Evolutionary conservation across 2,113 vertebrate species (phyloP).

Genomic region (Narcine bancroftii): DNA sequence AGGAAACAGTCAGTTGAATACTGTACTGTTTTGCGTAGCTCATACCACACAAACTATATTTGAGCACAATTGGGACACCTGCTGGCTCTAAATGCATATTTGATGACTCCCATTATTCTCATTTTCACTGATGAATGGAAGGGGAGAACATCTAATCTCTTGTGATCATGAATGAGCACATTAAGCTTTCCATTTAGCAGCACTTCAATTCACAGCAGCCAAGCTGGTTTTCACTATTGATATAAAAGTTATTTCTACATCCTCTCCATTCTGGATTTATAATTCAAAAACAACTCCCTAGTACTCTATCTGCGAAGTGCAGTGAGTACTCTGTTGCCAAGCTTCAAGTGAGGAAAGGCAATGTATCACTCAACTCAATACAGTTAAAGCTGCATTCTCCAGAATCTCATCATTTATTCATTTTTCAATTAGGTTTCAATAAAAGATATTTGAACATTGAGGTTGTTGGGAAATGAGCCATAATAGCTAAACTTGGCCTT

Average conservation of each 20-base stretch:
- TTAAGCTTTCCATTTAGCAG: slow-evolving; percentile 27
- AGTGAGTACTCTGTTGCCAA: not conserved
- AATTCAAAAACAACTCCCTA: not conserved
- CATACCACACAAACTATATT: slow-evolving; percentile 13
- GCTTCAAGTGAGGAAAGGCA: not conserved
- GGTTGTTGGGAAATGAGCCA: not conserved
- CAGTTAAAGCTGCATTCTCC: not conserved
- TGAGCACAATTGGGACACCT: slow-evolving; percentile 40
- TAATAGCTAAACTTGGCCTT: not conserved
- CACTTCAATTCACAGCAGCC: not conserved
- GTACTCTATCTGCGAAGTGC: not conserved
- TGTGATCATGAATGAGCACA: slow-evolving; percentile 30
- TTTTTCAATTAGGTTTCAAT: slow-evolving; percentile 5
- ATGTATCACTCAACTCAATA: not conserved
- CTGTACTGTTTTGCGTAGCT: not conserved
- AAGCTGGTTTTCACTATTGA: not conserved
- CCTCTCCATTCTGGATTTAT: not conserved
- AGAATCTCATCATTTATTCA: slow-evolving; percentile 26
- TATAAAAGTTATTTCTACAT: not conserved
- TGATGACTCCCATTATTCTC: slow-evolving; percentile 75
- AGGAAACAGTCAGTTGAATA: not conserved
- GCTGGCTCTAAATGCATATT: slow-evolving; percentile 70
- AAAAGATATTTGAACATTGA: not conserved
- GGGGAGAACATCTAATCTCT: slow-evolving; percentile 47
- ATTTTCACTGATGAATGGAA: slow-evolving; percentile 53